Evolutionary conservation across 2,113 vertebrate genomes (phyloP).

Genomic region (Onychostruthus taczanowskii): DNA sequence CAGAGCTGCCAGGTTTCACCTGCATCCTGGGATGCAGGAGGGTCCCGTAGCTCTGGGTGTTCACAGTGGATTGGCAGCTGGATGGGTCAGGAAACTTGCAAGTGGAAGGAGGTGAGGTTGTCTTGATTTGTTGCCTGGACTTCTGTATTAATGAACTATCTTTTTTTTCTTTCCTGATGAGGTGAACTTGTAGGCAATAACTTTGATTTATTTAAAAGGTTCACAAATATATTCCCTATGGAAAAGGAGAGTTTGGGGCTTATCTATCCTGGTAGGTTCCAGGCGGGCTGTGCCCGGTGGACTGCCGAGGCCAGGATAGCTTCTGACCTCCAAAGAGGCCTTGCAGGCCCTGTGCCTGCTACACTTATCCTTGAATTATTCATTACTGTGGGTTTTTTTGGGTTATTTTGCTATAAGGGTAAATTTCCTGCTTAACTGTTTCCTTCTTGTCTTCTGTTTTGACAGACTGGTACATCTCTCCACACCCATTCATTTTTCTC

Average conservation of each 20-base stretch:
- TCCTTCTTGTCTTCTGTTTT: background rate
- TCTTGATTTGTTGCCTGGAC: background rate
- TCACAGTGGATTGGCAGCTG: background rate
- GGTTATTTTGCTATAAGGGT: background rate
- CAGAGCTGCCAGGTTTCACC: background rate
- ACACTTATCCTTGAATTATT: background rate
- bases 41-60: accelerated
- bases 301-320: too few species aligned
- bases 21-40: background rate
- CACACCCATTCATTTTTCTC: background rate
- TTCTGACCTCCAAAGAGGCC: too few species aligned
- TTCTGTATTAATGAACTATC: background rate
- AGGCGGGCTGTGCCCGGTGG: too few species aligned
- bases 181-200: background rate
- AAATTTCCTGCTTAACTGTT: background rate
- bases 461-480: background rate
- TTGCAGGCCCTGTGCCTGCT: too few species aligned
- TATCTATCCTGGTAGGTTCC: background rate
- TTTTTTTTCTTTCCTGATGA: background rate
- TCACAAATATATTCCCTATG: background rate
- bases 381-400: background rate
- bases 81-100: background rate
- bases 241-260: background rate
- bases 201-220: background rate
- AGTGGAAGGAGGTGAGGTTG: background rate